Percentiles rank a stretch among this genome's conserved stretches.
phyloP scores from a whole-genome alignment of 64 coral and sea anemone species.

The Actinia tenebrosa region DNA sequence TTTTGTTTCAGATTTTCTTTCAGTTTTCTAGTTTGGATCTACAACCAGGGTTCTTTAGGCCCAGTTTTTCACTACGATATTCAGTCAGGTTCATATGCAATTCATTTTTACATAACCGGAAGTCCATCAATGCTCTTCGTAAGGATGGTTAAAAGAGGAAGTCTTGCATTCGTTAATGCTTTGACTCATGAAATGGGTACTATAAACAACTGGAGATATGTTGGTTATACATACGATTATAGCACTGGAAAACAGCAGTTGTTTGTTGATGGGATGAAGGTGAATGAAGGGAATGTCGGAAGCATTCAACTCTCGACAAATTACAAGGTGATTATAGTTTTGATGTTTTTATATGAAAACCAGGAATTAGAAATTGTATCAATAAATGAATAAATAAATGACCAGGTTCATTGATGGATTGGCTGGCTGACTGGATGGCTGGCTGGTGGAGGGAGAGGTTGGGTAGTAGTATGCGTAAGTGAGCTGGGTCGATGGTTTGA shows the following conservation, averaged over 20 bases:
- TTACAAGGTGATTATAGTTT: background rate
- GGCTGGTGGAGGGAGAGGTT: too few relatives aligned
- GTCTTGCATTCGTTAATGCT: background rate
- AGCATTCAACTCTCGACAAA: conserved; percentile 21
- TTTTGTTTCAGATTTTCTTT: background rate
- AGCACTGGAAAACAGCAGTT: conserved; percentile 30
- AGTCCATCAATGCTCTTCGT: background rate
- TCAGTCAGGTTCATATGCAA: background rate
- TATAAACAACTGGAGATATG: conserved; percentile 23
- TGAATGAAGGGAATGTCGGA: conserved; percentile 18
- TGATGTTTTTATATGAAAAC: too few relatives aligned
- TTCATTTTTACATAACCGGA: background rate
- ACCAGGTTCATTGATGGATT: too few relatives aligned
- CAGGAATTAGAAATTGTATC: too few relatives aligned
- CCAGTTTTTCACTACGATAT: background rate
- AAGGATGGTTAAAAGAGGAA: background rate
- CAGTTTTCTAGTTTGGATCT: background rate
- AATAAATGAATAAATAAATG: too few relatives aligned
- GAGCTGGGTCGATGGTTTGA: too few relatives aligned
- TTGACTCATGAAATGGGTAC: background rate
- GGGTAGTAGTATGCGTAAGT: too few relatives aligned
- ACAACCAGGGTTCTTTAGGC: background rate
- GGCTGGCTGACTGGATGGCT: too few relatives aligned
- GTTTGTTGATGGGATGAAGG: conserved; percentile 39
- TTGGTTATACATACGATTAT: conserved; percentile 58